Base-by-base conservation (phyloP, 2,888 invertebrate species). In the Eristalinus sepulchralis region DNA sequence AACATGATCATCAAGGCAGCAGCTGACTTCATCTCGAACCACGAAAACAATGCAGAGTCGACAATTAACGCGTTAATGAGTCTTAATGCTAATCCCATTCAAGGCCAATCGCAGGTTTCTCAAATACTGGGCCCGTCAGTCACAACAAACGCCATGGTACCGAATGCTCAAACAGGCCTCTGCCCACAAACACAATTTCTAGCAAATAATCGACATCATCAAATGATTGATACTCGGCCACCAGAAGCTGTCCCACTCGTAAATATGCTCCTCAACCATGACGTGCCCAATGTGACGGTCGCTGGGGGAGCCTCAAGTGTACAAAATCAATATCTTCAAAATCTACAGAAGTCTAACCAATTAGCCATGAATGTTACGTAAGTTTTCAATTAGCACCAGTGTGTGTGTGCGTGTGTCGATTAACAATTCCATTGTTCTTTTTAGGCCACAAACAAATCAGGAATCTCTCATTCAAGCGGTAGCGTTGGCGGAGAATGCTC, bases 1-100 rank as follows among this genome's bases (percentile, higher is more conserved):
- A 95, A 95, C n/a, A 95, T 96, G 94, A 94, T 96, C 60, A 93
- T 96, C 72, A 95, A 95, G 90, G 96, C 96, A 6, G 95, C 96
- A 0, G 95, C 95, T 0, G 95, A 96, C 92, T 94, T 95, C 89
- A 93, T 96, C 13, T 95, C 95, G 63, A 95, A 95, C 0, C 94
- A 94, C 93, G 93, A 94, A 71, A 94, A 94, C 47, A 94, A 94
- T 31, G 66, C 82, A 1, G 88, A 88, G 66, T 88, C 89, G 24
- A 87, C 89, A 36, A 85, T 89, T 31, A 88, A 88, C 67, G 89
- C 88, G 10, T 71, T 90, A 24, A 89, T 90, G 79, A 87, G 89
- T 66, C 79, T 90, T 17, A 88, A 89, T 59, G 17, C 87, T 13
- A 88, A 59, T 70, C 78, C 80, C 10, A 88, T 84, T 13, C 83